Conservation (phyloP, 2,888 invertebrate species). For the Podotricha telesiphe region DNA sequence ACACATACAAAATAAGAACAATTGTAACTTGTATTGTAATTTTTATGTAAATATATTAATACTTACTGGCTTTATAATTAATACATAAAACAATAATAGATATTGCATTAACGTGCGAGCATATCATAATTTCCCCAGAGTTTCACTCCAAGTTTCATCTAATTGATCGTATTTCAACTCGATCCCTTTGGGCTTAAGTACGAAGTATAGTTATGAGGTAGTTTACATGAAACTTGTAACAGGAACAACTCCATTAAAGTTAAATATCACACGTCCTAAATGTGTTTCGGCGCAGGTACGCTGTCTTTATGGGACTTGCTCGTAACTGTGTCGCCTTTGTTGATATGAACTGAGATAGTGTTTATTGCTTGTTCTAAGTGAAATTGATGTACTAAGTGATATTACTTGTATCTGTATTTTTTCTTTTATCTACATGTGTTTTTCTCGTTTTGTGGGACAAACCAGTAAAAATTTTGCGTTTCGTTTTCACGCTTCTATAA, state of each 20-base stretch:
- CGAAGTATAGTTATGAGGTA: conserved; percentile 51
- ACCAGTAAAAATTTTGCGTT: too few relatives aligned
- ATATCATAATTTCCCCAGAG: conserved; percentile 51
- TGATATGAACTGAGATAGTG: conserved; percentile 29
- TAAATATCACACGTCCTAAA: conserved; percentile 47
- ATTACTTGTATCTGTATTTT: background rate
- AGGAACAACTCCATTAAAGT: conserved; percentile 54
- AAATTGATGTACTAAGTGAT: background rate
- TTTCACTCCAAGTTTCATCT: conserved; percentile 51
- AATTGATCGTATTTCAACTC: conserved; percentile 63
- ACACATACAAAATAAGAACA: background rate
- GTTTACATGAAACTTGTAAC: conserved; percentile 43
- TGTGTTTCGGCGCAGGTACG: conserved; percentile 43
- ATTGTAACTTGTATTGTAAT: background rate
- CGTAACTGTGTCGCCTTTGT: conserved; percentile 20
- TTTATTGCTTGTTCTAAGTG: conserved; percentile 21
- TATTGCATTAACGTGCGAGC: conserved; percentile 30
- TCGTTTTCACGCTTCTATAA: too few relatives aligned
- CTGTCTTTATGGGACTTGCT: conserved; percentile 40
- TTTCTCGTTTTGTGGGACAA: too few relatives aligned
- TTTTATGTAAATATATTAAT: background rate
- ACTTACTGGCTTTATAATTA: conserved; percentile 22
- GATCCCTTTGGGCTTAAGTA: conserved; percentile 52
- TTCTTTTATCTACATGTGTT: background rate
- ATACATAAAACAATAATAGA: conserved; percentile 33